phyloP scores from a whole-genome alignment of 1,140 invertebrate species.

The Epicauta chinensis region DNA sequence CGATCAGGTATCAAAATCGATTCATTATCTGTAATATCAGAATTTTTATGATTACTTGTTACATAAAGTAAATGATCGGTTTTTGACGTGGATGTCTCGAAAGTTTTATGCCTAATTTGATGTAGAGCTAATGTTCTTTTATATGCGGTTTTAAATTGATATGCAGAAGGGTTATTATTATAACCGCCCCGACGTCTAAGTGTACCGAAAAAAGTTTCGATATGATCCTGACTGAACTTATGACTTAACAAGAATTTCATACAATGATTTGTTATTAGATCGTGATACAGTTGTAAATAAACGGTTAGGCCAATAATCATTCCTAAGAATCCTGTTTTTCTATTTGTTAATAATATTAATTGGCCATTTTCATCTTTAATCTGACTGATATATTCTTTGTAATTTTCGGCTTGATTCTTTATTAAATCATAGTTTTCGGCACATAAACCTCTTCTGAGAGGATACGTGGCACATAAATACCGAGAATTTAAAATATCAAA shows the following conservation, averaged over 20 bases:
- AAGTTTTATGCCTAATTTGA: too few relatives aligned
- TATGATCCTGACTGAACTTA: conserved; percentile 40
- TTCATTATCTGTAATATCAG: too few relatives aligned
- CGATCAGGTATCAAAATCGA: too few relatives aligned
- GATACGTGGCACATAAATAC: conserved; percentile 18
- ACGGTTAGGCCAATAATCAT: conserved; percentile 22
- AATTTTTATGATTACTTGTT: too few relatives aligned
- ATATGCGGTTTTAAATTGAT: conserved; percentile 33
- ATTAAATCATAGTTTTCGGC: conserved; percentile 17
- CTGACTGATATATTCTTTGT: conserved; percentile 1
- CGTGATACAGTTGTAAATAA: conserved; percentile 22
- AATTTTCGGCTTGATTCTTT: conserved; percentile 2
- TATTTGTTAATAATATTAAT: conserved; percentile 7
- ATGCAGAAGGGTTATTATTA: conserved; percentile 41
- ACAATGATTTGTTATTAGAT: conserved; percentile 15
- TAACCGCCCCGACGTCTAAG: conserved; percentile 35
- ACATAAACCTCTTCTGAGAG: neutral
- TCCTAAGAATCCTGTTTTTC: conserved; percentile 29
- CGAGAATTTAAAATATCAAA: conserved; percentile 33
- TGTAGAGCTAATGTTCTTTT: too few relatives aligned
- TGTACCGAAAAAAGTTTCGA: conserved; percentile 40
- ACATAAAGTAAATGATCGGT: too few relatives aligned
- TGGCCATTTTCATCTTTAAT: conserved; percentile 3
- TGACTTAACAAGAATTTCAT: conserved; percentile 25
- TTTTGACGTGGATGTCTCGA: too few relatives aligned